Evolutionary conservation across 2,888 invertebrate species (phyloP), one percentile per base, ranked within the genome.

Genomic region (Drosophila quinaria): DNA sequence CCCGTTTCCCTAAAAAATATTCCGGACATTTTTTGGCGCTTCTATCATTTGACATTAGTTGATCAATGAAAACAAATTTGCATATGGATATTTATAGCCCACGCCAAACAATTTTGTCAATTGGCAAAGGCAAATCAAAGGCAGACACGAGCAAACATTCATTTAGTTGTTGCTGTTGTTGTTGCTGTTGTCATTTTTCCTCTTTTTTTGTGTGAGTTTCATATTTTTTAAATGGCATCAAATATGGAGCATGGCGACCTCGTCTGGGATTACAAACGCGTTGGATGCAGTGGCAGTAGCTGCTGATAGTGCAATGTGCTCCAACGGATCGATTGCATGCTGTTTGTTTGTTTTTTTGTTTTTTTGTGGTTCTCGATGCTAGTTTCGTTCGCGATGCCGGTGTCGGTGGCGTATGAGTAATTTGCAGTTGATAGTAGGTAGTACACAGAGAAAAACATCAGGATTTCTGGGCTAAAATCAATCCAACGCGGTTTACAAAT

Each of bases 81-180:
- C 80, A 77, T 77, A 35, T 31, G 67, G 54, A 44, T 77, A 80
- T 80, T 80, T 80, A 63, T 77, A 76, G 77, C 76, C 52, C 65
- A 80, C 80, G 77, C 77, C 65, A 70, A 77, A 70, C 66, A 66
- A 77, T 77, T 77, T 66, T 39, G 71, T 80, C 71, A 80, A 80
- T 77, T 77, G 80, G 80, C 76, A 80, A 75, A 75, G 80, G 76
- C 76, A 80, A 76, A 80, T 77, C 80, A 77, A 80, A 77, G 80
- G 76, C 75, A 78, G 55, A 62, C 70, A 64, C 49, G 65, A 46
- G 58, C 64, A 25, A 46, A 39, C 56, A 64, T 74, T 22, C 22
- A 41, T n/a, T 8, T 35, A 17, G n/a, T 17, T 29, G 2, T 54
- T 41, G 2, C 49, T 41, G 39, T 41, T 51, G 5, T 19, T 33